phyloP scores from a whole-genome alignment of 92 coral and sea anemone genomes.

The Porites cylindrica region DNA sequence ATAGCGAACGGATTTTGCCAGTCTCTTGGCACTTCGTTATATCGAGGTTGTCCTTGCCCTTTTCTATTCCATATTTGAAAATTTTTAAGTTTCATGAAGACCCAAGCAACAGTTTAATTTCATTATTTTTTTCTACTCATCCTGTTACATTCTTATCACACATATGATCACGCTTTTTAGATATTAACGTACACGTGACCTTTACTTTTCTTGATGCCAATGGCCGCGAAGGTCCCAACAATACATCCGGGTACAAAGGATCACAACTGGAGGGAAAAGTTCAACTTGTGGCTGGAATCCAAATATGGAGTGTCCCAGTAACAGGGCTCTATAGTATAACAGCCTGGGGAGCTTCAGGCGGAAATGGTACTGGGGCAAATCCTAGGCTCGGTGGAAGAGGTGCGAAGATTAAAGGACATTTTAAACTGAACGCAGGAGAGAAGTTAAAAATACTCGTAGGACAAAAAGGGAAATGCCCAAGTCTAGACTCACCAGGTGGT shows the following conservation, averaged over 20 bases:
- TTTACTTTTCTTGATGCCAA: conserved; percentile 81
- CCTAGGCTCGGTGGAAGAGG: conserved; percentile 86
- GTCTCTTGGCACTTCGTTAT: too few species aligned
- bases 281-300: conserved; percentile 72
- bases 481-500: conserved; percentile 61
- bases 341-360: conserved; percentile 96
- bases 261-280: conserved; percentile 87
- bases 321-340: conserved; percentile 82
- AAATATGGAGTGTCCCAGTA: conserved; percentile 89
- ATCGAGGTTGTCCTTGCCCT: too few species aligned
- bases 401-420: conserved; percentile 75
- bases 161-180: conserved; percentile 6
- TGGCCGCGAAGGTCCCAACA: conserved; percentile 73
- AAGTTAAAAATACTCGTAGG: conserved; percentile 86
- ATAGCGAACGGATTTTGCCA: too few species aligned
- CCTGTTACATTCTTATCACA: too few species aligned
- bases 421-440: conserved; percentile 53
- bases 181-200: conserved; percentile 11
- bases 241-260: conserved; percentile 68
- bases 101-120: too few species aligned
- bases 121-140: too few species aligned
- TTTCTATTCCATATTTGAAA: too few species aligned
- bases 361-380: conserved; percentile 60
- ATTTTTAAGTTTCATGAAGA: too few species aligned
- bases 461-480: conserved; percentile 51